Base-by-base conservation (phyloP, 2,113 vertebrate genomes). In the Onychostruthus taczanowskii region DNA sequence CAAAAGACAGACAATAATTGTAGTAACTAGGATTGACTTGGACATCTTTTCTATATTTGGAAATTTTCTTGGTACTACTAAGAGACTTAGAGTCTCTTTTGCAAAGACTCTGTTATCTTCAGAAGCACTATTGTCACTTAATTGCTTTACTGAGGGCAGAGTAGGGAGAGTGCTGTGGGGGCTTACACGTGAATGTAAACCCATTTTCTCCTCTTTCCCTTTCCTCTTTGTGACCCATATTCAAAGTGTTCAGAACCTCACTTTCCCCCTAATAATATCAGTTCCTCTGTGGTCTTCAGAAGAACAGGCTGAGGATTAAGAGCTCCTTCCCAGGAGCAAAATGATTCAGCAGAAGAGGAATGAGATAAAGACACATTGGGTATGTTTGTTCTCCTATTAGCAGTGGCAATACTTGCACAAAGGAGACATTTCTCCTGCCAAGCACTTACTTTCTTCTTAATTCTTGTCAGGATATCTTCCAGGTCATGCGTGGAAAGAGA, bases 361-460 rank as follows among this genome's bases (percentile, higher is more conserved):
- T 6, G 39, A 67, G 47, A 22, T 41, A 33, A 28, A 66, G 21
- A 11, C 41, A 84, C 14, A 58, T 13, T 17, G 21, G 21, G 2
- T 19, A 27, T 16, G 8, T 61, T 77, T 76, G 27, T 78, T 46
- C 37, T 93, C 47, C 4, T 44, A 28, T 35, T 30, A 73, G 41
- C 24, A 39, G 64, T 66, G 31, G 64, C 39, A 52, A 7, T 28
- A 52, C n/a, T 66, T n/a, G 44, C 37, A 70, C 41, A 55, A 67
- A 26, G 8, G 31, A 85, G 46, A 41, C 19, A 10, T 67, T 50
- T 50, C 31, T 74, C 23, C 28, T 56, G 19, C 33, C 19, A 50
- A 43, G 7, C 53, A 78, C 96, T 97, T 93, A 98, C 98, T 70
- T 86, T 90, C 84, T 97, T 94, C 37, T 97, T 97, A 22, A 98